phyloP scores from a whole-genome alignment of 2,888 invertebrate species.

The Tortricodes alternella region DNA sequence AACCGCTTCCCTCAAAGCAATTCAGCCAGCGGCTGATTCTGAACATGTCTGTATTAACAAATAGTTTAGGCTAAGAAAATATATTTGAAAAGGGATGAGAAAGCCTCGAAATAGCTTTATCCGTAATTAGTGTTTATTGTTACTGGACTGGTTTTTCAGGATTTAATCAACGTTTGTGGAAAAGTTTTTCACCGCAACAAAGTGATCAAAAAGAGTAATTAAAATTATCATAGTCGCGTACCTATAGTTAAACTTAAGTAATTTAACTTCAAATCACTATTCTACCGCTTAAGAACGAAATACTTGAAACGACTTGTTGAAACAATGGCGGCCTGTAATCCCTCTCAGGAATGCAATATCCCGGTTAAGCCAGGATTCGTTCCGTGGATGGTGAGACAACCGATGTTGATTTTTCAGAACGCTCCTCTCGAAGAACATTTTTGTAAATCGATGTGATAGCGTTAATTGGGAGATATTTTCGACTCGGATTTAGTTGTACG shows the following conservation, averaged over 20 bases:
- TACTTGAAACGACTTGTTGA: slow-evolving; percentile 4
- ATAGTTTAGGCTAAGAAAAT: slow-evolving; percentile 12
- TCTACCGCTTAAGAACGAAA: neutral
- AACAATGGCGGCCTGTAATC: slow-evolving; percentile 14
- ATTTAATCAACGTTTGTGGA: no score
- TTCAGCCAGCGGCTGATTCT: slow-evolving; percentile 9
- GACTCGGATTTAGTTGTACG: no score
- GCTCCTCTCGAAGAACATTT: neutral
- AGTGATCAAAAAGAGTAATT: neutral
- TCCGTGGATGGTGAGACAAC: slow-evolving; percentile 12
- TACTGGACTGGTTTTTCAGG: no score
- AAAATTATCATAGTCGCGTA: neutral
- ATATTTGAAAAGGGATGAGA: slow-evolving; percentile 8
- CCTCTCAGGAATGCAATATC: slow-evolving; percentile 19
- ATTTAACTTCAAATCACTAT: slow-evolving; percentile 5
- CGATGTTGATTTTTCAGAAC: slow-evolving; percentile 18
- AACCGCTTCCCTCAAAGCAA: slow-evolving; percentile 15
- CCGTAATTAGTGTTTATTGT: neutral
- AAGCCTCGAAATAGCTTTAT: neutral
- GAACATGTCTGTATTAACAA: slow-evolving; percentile 21
- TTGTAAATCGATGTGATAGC: slow-evolving; percentile 8
- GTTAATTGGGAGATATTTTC: slow-evolving; percentile 5
- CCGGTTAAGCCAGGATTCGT: slow-evolving; percentile 3
- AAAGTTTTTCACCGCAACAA: no score
- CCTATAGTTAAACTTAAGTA: neutral